Evolutionary conservation across 2,113 vertebrate genomes (phyloP).

Genomic region (Epinephelus cyanopodus): DNA sequence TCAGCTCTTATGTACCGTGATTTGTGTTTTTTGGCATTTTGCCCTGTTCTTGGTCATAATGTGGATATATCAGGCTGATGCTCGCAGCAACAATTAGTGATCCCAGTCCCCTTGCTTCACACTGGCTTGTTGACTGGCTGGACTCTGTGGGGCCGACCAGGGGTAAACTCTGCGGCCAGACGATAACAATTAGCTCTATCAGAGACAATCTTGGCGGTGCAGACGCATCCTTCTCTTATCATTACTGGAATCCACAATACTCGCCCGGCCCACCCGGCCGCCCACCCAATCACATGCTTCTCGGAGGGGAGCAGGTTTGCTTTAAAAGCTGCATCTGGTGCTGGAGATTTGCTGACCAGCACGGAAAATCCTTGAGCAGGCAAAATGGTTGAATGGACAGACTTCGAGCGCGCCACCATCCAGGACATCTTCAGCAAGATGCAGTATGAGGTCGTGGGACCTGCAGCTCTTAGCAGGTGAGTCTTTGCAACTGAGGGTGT

Average conservation of each 20-base stretch:
- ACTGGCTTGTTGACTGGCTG: too few relatives aligned
- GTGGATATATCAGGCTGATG: too few relatives aligned
- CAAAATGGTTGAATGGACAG: constrained; percentile 81
- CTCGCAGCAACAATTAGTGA: too few relatives aligned
- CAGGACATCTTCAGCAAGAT: constrained; percentile 67
- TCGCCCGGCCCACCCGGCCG: not conserved
- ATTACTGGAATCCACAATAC: not conserved
- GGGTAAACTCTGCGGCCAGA: too few relatives aligned
- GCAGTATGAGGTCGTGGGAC: constrained; percentile 58
- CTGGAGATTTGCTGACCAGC: not conserved
- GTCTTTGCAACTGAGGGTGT: too few relatives aligned
- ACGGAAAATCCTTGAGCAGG: not conserved
- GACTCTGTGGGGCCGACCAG: too few relatives aligned
- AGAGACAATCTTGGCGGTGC: not conserved
- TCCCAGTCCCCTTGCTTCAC: too few relatives aligned
- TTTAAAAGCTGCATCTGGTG: constrained; percentile 18
- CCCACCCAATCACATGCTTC: not conserved
- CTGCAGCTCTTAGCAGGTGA: constrained; percentile 51
- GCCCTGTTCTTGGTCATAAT: too few relatives aligned
- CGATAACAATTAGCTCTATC: too few relatives aligned
- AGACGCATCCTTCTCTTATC: not conserved
- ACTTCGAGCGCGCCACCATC: constrained; percentile 73
- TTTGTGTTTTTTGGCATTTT: too few relatives aligned
- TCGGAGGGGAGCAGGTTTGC: not conserved
- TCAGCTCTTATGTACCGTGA: too few relatives aligned